A percentile compares a stretch with the other conserved stretches of the same genome.
These are phyloP conservation scores for Ascaphus truei DNA, from an alignment of 2,113 vertebrate species.

Conservation along the genomic window DNA sequence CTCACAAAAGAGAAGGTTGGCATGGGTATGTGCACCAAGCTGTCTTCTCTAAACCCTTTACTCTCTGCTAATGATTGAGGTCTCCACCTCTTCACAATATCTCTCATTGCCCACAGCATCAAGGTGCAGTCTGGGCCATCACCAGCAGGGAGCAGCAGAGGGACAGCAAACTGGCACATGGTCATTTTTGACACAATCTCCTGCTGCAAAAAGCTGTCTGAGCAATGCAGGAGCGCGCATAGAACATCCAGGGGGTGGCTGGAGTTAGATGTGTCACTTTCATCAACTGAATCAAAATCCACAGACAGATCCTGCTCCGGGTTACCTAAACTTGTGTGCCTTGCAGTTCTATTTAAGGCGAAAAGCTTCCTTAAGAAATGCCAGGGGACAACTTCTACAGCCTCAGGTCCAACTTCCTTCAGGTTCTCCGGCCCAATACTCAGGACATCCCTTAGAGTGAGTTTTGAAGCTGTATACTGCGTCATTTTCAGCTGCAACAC, in stretches of 20 bases:
- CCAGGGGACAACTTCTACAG: neutral
- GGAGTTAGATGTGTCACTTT: neutral
- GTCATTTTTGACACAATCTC: slow-evolving; percentile 62
- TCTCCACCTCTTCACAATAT: slow-evolving; percentile 47
- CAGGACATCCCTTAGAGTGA: neutral
- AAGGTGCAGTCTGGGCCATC: slow-evolving; percentile 48
- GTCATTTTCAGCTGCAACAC: neutral
- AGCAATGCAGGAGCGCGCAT: slow-evolving; percentile 61
- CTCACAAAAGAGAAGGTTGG: slow-evolving; percentile 69
- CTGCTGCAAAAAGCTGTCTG: slow-evolving; percentile 62
- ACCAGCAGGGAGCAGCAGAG: slow-evolving; percentile 65
- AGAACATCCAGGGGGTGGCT: too few relatives aligned
- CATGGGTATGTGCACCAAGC: slow-evolving; percentile 56
- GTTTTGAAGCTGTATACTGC: neutral
- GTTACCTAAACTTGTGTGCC: slow-evolving; percentile 39
- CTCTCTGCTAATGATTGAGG: slow-evolving; percentile 17
- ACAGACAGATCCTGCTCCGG: neutral
- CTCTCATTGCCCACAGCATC: slow-evolving; percentile 64
- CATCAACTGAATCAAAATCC: neutral
- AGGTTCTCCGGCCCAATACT: neutral
- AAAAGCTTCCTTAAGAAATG: slow-evolving; percentile 50
- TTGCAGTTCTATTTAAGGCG: slow-evolving; percentile 44
- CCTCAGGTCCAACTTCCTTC: neutral
- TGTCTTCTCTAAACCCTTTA: slow-evolving; percentile 15
- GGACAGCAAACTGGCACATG: slow-evolving; percentile 69